A percentile compares a stretch with the other conserved stretches of the same genome.
Conservation (phyloP, 2,797 vertebrate species). For the Sebastes diaconus region DNA sequence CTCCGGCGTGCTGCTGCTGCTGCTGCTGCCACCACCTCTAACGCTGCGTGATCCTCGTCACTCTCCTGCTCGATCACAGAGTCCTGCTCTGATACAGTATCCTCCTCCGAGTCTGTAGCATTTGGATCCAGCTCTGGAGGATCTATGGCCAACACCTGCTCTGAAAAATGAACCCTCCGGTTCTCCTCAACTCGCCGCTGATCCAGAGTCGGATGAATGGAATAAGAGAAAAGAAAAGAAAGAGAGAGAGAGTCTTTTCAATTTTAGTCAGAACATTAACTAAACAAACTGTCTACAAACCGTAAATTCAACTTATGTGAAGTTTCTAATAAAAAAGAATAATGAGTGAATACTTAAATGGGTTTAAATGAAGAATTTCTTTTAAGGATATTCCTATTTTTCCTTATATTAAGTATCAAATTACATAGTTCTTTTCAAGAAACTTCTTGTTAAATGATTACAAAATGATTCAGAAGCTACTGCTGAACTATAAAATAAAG, state of each 20-base stretch:
- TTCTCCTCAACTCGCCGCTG: conserved; percentile 79
- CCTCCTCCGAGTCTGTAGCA: conserved; percentile 47
- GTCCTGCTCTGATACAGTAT: conserved; percentile 58
- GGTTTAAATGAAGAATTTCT: neutral
- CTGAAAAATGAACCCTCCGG: conserved; percentile 76
- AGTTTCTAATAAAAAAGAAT: neutral
- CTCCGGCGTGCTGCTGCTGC: conserved; percentile 34
- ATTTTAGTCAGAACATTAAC: neutral
- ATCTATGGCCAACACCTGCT: conserved; percentile 65
- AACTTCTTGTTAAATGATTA: neutral
- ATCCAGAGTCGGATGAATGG: neutral
- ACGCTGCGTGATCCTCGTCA: conserved; percentile 16
- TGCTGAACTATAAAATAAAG: neutral
- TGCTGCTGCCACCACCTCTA: conserved; percentile 11
- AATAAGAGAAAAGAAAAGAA: neutral
- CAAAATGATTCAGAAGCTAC: neutral
- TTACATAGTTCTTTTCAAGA: neutral
- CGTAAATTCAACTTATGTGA: neutral
- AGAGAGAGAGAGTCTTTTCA: neutral
- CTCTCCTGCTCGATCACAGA: conserved; percentile 50
- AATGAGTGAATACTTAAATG: neutral
- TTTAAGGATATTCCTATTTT: neutral
- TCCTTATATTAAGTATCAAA: neutral
- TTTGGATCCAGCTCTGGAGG: conserved; percentile 39
- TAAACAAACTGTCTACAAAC: neutral